phyloP scores from a whole-genome alignment of 2,113 vertebrate genomes.

The Tychaedon coryphoeus region DNA sequence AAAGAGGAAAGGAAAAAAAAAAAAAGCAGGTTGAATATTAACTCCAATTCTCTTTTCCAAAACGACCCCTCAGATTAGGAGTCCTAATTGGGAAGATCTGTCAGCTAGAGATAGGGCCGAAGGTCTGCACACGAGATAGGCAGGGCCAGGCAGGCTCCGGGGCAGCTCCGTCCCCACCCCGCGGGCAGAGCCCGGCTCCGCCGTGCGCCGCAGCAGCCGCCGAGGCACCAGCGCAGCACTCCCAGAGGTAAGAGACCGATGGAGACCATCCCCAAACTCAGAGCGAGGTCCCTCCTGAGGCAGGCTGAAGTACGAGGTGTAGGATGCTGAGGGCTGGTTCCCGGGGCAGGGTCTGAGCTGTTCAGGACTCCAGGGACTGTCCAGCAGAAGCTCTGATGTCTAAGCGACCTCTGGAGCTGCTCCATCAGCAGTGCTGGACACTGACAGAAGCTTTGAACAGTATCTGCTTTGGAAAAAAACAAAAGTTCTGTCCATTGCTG shows the following conservation, averaged over 20 bases:
- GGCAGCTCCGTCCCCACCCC: neutral
- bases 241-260: neutral
- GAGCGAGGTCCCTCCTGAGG: neutral
- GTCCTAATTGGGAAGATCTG: neutral
- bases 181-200: neutral
- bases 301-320: neutral
- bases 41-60: neutral
- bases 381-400: neutral
- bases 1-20: neutral
- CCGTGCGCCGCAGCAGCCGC: neutral
- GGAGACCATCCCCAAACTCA: neutral
- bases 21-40: slow-evolving; percentile 11
- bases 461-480: neutral
- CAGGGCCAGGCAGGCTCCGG: neutral
- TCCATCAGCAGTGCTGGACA: neutral
- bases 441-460: neutral
- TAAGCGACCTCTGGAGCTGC: neutral
- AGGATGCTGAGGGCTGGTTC: neutral
- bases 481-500: neutral
- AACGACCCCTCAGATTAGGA: neutral
- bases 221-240: neutral
- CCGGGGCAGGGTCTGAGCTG: neutral
- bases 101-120: neutral
- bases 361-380: accelerated
- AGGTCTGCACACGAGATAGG: neutral